Evolutionary conservation across 2,888 invertebrate genomes (phyloP), one percentile per base, ranked within the genome.

Genomic region (Tiphia femorata): DNA sequence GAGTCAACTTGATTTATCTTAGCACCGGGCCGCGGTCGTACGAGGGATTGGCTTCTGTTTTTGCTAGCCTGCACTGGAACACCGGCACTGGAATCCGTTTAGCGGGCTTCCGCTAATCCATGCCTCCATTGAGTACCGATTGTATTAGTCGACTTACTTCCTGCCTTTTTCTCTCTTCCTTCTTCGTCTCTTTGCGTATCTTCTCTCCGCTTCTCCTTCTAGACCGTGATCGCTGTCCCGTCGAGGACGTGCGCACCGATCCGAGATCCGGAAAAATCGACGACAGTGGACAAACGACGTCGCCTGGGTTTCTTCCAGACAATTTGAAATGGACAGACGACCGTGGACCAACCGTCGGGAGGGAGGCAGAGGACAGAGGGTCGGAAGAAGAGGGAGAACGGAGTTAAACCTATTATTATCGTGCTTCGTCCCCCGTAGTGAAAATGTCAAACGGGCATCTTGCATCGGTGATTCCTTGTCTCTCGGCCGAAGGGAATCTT

Each of bases 381-480:
- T 14, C 12, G 14, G 12, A 33, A n/a, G 52, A 67, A 58, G 64
- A 46, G 58, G 56, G 67, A 64, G 58, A 58, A 62, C 67, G 53
- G 62, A 77, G 81, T 80, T 81, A 79, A 81, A 75, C 77, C 80
- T 75, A 79, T 79, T 79, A 81, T 81, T 80, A 78, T 75, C 73
- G 52, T 71, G 68, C 57, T 62, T 64, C 66, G 70, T 75, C 73
- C 62, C 77, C 78, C 71, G 73, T 72, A 70, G 80, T 77, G 81
- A 80, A 81, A 80, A 80, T 80, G 81, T 81, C 80, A 79, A 79
- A 74, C 73, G 78, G 67, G 51, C 68, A 62, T 72, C 67, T 60
- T 58, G 66, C 62, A 62, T 67, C 67, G 68, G 58, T 68, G 68
- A 62, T 70, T 71, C 58, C 62, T 62, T 56, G 52, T 51, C 62